Evolutionary conservation across 1,140 invertebrate species (phyloP).

Genomic region (Zaprionus ornatus): DNA sequence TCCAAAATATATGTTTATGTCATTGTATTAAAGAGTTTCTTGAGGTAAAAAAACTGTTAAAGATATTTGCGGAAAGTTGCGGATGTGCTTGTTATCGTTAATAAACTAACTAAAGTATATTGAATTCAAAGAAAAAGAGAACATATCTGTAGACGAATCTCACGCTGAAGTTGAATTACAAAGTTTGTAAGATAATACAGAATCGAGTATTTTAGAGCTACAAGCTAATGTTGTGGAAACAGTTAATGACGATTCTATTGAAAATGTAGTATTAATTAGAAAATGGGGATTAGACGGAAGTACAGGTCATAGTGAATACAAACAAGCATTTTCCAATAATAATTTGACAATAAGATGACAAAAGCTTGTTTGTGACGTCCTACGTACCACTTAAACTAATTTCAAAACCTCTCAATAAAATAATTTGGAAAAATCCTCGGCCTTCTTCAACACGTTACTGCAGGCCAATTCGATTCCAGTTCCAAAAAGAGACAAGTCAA

Average conservation of each 20-base stretch:
- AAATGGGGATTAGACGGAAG: conserved; percentile 23
- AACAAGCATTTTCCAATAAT: too few relatives aligned
- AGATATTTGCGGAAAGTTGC: conserved; percentile 16
- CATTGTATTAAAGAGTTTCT: too few relatives aligned
- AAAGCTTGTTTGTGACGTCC: too few relatives aligned
- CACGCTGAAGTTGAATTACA: conserved; percentile 32
- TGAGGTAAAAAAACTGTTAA: too few relatives aligned
- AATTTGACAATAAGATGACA: too few relatives aligned
- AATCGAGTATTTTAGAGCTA: conserved; percentile 18
- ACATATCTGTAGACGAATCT: conserved; percentile 27
- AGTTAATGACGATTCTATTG: conserved; percentile 12
- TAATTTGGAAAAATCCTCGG: conserved; percentile 7
- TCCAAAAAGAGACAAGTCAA: neutral
- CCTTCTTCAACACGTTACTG: neutral
- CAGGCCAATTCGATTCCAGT: neutral
- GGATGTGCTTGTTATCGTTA: conserved; percentile 17
- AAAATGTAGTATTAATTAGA: conserved; percentile 28
- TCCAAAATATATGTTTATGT: too few relatives aligned
- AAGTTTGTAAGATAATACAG: conserved; percentile 26
- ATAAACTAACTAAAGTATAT: conserved; percentile 21
- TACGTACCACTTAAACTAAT: too few relatives aligned
- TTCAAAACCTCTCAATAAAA: too few relatives aligned
- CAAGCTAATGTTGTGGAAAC: conserved; percentile 19
- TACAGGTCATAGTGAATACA: conserved; percentile 40
- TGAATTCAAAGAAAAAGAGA: neutral